These are phyloP conservation scores for Thecocarcelia acutangulata DNA, from an alignment of 2,888 invertebrate species.

Conservation along the genomic window DNA sequence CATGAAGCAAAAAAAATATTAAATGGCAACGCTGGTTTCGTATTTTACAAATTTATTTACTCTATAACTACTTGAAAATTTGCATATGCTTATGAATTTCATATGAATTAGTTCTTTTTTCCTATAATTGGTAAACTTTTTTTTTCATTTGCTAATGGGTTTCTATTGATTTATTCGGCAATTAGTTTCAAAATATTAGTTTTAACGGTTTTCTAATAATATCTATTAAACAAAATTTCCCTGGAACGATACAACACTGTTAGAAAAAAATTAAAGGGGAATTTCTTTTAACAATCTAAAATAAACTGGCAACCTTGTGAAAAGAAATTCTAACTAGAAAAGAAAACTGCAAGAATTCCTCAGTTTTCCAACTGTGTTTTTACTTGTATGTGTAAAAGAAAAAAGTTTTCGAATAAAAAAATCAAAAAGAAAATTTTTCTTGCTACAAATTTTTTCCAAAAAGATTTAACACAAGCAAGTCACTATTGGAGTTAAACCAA, in stretches of 20 bases:
- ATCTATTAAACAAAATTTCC: not conserved
- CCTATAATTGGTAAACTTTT: no score
- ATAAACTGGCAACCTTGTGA: conserved; percentile 5
- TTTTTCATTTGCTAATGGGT: no score
- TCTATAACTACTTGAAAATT: no score
- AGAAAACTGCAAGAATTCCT: conserved; percentile 58
- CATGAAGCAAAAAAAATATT: no score
- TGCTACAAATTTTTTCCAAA: conserved; percentile 63
- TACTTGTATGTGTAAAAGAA: conserved; percentile 63
- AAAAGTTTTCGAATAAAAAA: conserved; percentile 63
- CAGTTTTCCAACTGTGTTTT: conserved; percentile 68
- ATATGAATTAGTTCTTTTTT: no score
- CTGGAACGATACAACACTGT: conserved; percentile 19
- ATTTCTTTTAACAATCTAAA: not conserved
- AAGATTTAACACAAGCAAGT: conserved; percentile 46
- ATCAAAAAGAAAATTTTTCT: conserved; percentile 60
- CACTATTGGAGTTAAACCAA: conserved; percentile 47
- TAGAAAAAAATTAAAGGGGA: not conserved
- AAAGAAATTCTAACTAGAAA: conserved; percentile 56
- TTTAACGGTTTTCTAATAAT: no score
- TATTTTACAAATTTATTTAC: no score
- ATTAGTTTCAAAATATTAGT: no score
- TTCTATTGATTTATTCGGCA: no score
- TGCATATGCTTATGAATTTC: no score
- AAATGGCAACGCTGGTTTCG: no score